Percentiles rank a stretch among this genome's conserved stretches.
phyloP scores from a whole-genome alignment of 2,113 vertebrate species.

The Melanotaenia duboulayi region DNA sequence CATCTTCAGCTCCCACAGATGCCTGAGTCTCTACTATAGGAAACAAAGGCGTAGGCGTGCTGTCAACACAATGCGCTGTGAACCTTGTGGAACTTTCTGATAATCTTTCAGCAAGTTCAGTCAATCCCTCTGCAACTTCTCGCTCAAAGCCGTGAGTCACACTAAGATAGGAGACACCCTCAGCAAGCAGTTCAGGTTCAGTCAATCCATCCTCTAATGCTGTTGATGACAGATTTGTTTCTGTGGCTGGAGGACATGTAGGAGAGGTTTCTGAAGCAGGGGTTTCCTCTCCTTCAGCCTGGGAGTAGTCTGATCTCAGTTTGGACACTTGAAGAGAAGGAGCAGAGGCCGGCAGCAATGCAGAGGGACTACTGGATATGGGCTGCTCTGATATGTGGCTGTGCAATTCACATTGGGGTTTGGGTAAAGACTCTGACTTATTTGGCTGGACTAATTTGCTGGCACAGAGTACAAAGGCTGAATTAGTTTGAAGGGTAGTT shows the following conservation, averaged over 20 bases:
- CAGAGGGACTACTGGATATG: conserved; percentile 21
- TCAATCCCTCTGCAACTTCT: conserved; percentile 20
- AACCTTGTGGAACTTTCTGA: conserved; percentile 38
- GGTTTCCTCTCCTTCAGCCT: conserved; percentile 41
- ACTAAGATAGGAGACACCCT: conserved; percentile 12
- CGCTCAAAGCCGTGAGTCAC: conserved; percentile 19
- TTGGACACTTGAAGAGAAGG: conserved; percentile 22
- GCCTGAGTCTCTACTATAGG: conserved; percentile 27
- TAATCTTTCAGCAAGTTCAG: conserved; percentile 27
- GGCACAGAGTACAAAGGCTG: conserved; percentile 44
- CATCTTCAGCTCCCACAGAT: conserved; percentile 28
- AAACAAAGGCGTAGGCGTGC: background rate
- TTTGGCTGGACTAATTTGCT: conserved; percentile 42
- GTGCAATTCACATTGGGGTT: conserved; percentile 46
- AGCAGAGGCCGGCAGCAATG: background rate
- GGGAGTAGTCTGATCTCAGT: conserved; percentile 43
- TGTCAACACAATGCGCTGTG: conserved; percentile 10
- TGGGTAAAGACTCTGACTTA: conserved; percentile 52
- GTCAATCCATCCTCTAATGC: conserved; percentile 33
- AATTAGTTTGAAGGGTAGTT: conserved; percentile 41
- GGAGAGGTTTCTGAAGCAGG: conserved; percentile 22
- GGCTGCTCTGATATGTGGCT: conserved; percentile 44
- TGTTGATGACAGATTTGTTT: conserved; percentile 20
- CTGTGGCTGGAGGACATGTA: conserved; percentile 16
- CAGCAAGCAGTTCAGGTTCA: conserved; percentile 24